phyloP scores from a whole-genome alignment of 64 coral and sea anemone species.

The Dendrophyllia cribrosa region DNA sequence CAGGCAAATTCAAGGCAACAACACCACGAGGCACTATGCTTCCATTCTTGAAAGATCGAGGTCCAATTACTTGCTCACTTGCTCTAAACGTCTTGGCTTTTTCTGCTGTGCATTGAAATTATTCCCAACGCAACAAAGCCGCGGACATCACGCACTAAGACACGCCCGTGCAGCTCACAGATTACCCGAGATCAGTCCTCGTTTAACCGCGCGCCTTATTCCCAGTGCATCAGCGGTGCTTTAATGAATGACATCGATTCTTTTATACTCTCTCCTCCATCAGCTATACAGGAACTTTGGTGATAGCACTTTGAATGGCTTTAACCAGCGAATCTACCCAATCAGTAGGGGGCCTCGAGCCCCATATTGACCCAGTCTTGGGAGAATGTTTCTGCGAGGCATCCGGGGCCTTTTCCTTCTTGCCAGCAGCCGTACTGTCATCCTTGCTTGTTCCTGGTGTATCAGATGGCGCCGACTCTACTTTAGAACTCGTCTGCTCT shows the following conservation, averaged over 20 bases:
- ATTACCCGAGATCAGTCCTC: no score
- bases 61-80: no score
- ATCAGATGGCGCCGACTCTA: not conserved
- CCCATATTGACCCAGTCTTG: slow-evolving; percentile 45
- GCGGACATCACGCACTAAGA: no score
- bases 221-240: not conserved
- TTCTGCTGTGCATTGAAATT: no score
- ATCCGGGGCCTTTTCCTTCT: slow-evolving; percentile 13
- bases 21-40: no score
- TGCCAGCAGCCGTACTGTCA: not conserved
- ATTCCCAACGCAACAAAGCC: no score
- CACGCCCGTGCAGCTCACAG: no score
- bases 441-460: slow-evolving; percentile 59
- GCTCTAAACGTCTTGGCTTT: no score
- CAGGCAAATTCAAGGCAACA: no score
- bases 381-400: slow-evolving; percentile 22
- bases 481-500: slow-evolving; percentile 6
- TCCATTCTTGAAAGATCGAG: no score
- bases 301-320: slow-evolving; percentile 57
- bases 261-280: not conserved
- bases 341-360: slow-evolving; percentile 44
- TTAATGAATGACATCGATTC: no score
- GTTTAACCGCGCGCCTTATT: not conserved
- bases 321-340: slow-evolving; percentile 69
- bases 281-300: slow-evolving; percentile 52